phyloP scores from a whole-genome alignment of 2,113 vertebrate genomes.

The Cyphomyrus plagiostoma region DNA sequence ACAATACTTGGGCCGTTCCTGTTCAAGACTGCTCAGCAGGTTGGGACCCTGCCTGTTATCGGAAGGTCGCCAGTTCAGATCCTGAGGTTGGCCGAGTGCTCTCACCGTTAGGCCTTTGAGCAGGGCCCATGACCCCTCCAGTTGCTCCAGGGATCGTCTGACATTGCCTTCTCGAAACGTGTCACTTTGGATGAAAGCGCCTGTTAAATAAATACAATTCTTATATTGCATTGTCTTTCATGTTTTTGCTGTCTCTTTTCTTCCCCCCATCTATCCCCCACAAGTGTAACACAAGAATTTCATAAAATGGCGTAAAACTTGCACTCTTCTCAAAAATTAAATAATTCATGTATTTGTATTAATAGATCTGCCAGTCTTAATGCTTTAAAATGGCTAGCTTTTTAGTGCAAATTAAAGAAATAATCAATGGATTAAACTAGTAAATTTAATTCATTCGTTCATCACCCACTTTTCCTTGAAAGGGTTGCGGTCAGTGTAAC shows the following conservation, averaged over 20 bases:
- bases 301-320: neutral
- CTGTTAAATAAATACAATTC: neutral
- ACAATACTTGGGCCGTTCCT: neutral
- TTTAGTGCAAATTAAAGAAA: neutral
- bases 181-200: neutral
- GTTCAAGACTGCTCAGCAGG: neutral
- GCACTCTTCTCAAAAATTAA: neutral
- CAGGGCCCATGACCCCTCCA: neutral
- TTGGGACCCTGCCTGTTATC: neutral
- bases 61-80: neutral
- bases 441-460: neutral
- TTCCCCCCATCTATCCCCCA: neutral
- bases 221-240: neutral
- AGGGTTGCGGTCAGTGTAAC: neutral
- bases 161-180: neutral
- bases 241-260: neutral
- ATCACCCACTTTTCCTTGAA: neutral
- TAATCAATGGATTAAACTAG: neutral
- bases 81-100: neutral
- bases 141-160: neutral
- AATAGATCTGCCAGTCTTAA: neutral
- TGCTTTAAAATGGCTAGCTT: neutral
- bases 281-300: neutral
- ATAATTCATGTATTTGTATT: neutral
- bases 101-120: neutral